phyloP scores from a whole-genome alignment of 2,113 vertebrate genomes.

The Numenius arquata region DNA sequence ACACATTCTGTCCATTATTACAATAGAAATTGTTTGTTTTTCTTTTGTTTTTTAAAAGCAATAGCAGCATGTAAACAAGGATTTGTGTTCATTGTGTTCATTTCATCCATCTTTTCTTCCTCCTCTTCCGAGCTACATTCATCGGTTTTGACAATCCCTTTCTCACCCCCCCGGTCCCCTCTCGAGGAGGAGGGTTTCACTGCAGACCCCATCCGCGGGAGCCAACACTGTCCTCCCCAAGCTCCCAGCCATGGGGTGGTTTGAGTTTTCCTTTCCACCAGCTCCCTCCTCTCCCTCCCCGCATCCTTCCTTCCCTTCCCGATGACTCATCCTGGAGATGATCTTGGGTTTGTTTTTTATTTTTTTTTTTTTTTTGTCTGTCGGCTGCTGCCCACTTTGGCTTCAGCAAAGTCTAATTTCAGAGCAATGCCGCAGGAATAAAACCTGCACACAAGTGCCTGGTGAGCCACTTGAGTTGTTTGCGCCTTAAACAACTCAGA shows the following conservation, averaged over 20 bases:
- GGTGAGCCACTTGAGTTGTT: neutral
- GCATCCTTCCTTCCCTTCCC: neutral
- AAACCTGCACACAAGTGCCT: neutral
- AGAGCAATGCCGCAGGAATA: neutral
- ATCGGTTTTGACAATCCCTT: neutral
- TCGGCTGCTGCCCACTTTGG: neutral
- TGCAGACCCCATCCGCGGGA: neutral
- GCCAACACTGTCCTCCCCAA: neutral
- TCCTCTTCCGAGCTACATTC: neutral
- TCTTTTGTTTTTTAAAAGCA: neutral
- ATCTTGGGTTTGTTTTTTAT: neutral
- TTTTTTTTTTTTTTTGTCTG: neutral
- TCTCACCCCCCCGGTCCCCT: neutral
- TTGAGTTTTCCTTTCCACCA: neutral
- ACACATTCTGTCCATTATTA: neutral
- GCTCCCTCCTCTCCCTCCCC: neutral
- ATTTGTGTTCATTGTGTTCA: neutral
- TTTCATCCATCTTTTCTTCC: neutral
- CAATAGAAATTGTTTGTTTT: neutral
- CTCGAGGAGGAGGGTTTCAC: neutral
- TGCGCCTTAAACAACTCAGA: neutral
- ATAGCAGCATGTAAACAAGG: conserved; percentile 48
- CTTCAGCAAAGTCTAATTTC: conserved; percentile 11
- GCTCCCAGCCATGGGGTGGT: neutral
- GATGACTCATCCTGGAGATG: conserved; percentile 34